Evolutionary conservation across 2,113 vertebrate species (phyloP).

Genomic region (Bubo blakistoni): DNA sequence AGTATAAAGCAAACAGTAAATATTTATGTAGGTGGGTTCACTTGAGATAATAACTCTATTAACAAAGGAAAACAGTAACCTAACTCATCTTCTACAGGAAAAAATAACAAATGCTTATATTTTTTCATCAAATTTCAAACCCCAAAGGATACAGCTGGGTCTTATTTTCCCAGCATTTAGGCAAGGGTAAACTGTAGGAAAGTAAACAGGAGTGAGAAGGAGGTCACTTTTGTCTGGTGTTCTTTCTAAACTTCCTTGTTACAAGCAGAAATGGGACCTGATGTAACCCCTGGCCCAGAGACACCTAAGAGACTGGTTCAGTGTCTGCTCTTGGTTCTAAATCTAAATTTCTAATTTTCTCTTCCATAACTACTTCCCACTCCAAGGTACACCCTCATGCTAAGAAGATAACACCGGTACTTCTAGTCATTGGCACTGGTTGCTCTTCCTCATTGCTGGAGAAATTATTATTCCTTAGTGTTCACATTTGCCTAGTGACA

Average conservation of each 20-base stretch:
- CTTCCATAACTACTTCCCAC: neutral
- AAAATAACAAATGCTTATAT: neutral
- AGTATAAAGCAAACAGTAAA: neutral
- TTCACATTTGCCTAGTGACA: neutral
- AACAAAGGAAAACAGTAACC: neutral
- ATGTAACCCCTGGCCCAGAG: neutral
- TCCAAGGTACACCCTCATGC: neutral
- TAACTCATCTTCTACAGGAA: neutral
- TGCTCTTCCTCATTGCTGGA: neutral
- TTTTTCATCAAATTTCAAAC: neutral
- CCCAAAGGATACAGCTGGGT: neutral
- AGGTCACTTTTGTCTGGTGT: neutral
- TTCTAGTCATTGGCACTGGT: neutral
- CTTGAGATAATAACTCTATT: neutral
- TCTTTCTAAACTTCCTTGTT: neutral
- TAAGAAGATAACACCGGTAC: neutral
- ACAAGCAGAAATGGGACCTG: neutral
- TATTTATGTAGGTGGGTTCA: neutral
- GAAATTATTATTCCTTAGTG: neutral
- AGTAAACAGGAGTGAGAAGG: neutral
- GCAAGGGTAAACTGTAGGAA: neutral
- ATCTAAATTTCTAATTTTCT: neutral
- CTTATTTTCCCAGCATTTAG: neutral
- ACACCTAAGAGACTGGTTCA: neutral
- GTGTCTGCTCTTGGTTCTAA: neutral